These are phyloP conservation scores for Spodoptera litura DNA, from an alignment of 1,140 invertebrate species.

Conservation along the genomic window DNA sequence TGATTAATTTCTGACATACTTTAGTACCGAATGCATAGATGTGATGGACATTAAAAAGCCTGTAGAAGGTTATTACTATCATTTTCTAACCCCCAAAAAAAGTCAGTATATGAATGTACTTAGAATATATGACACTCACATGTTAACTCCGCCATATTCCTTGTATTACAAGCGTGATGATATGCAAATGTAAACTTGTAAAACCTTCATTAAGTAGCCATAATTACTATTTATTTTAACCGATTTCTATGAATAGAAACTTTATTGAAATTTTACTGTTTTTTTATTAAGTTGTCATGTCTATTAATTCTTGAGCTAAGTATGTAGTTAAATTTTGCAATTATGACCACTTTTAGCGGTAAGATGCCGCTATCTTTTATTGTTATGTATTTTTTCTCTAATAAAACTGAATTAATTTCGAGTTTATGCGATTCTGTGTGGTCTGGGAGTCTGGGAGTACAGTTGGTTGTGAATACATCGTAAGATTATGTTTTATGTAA, in stretches of 20 bases:
- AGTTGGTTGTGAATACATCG: not conserved
- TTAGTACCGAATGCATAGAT: no score
- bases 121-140: no score
- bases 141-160: no score
- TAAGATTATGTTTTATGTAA: not conserved
- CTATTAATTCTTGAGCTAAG: slow-evolving; percentile 24
- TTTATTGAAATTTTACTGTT: slow-evolving; percentile 17
- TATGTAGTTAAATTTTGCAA: slow-evolving; percentile 20
- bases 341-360: slow-evolving; percentile 13
- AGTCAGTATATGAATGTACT: no score
- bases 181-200: not conserved
- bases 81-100: no score
- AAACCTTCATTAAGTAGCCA: not conserved
- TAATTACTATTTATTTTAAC: slow-evolving; percentile 20
- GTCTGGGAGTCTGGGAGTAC: not conserved
- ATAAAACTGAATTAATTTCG: not conserved
- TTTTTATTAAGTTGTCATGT: slow-evolving; percentile 21
- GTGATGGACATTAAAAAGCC: no score
- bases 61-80: no score
- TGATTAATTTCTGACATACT: no score
- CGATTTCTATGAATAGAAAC: not conserved
- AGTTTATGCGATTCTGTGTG: not conserved
- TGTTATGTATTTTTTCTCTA: slow-evolving; percentile 14
- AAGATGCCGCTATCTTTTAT: slow-evolving; percentile 6
- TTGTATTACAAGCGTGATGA: no score